phyloP scores from a whole-genome alignment of 2,888 invertebrate species.

The Eristalis pertinax region DNA sequence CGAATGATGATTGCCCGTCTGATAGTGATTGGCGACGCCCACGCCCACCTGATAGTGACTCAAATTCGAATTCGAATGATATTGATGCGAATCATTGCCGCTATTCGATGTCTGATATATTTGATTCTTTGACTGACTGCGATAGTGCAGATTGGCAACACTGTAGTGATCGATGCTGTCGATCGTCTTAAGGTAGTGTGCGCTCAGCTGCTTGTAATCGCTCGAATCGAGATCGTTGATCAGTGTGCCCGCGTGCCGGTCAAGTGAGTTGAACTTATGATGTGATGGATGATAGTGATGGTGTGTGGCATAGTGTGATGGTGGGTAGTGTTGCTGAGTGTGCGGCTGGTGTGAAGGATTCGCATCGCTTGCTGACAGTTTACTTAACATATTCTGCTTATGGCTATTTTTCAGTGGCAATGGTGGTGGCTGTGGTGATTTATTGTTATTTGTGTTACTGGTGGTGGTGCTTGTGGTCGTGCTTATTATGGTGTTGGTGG shows the following conservation, averaged over 20 bases:
- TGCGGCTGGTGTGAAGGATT: conserved; percentile 70
- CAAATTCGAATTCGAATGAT: conserved; percentile 76
- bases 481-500: conserved; percentile 40
- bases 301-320: conserved; percentile 75
- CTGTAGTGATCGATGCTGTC: conserved; percentile 79
- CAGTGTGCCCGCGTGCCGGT: conserved; percentile 73
- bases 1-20: conserved; percentile 74
- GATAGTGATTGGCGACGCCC: conserved; percentile 76
- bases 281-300: conserved; percentile 73
- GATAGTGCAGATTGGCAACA: conserved; percentile 78
- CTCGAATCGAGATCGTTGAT: conserved; percentile 56
- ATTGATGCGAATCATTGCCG: conserved; percentile 73
- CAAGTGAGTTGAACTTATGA: conserved; percentile 76
- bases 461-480: conserved; percentile 68
- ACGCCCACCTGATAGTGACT: conserved; percentile 72
- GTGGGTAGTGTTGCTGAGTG: conserved; percentile 75
- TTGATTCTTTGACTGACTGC: conserved; percentile 79
- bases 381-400: conserved; percentile 68
- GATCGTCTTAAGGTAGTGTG: conserved; percentile 79
- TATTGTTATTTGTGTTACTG: conserved; percentile 74
- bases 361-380: conserved; percentile 62
- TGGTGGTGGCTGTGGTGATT: conserved; percentile 74
- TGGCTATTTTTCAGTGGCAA: conserved; percentile 77
- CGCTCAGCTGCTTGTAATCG: conserved; percentile 78
- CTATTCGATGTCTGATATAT: conserved; percentile 78